Evolutionary conservation across 2,113 vertebrate genomes (phyloP), one percentile per base, ranked within the genome.

Genomic region (Crotophaga sulcirostris): DNA sequence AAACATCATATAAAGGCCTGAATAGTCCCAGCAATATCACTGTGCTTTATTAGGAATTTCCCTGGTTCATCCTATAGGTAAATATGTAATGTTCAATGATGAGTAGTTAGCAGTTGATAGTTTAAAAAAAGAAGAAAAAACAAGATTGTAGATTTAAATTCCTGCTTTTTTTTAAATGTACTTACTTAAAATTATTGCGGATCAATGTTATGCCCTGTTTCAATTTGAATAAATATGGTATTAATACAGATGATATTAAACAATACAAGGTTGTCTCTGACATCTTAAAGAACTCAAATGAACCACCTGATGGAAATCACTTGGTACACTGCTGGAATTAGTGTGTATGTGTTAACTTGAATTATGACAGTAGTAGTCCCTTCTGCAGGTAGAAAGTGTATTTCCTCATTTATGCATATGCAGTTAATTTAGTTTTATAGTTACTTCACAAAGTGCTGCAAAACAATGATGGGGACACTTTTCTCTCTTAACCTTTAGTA

Each of bases 1-100:
- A 93, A 97, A 93, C 92, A 81, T 94, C 94, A 83, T 78, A 86
- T 90, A 95, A 91, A 94, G 73, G 64, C 79, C 79, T 84, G 86
- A 62, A 51, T 90, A 74, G 84, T 95, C 68, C 89, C 67, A 85
- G 54, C 74, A 88, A 19, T 83, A 79, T 93, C 92, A 42, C 42
- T 80, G 38, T 78, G 64, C 69, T 94, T 93, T 94, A 90, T 84
- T 95, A 92, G 56, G 34, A 93, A 91, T 96, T 93, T 87, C 16
- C 24, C 25, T 72, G 51, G 40, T 77, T 96, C 79, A 63, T 74
- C 72, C 72, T 88, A 51, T 81, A 97, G 94, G 75, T 90, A 97
- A 89, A 92, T 84, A 42, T 38, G n/a, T 79, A 76, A 17, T 60
- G 40, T 81, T 92, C 16, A 3, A 8, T 74, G 31, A 80, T 83